Evolutionary conservation across 2,113 vertebrate species (phyloP).

Genomic region (Setophaga coronata): DNA sequence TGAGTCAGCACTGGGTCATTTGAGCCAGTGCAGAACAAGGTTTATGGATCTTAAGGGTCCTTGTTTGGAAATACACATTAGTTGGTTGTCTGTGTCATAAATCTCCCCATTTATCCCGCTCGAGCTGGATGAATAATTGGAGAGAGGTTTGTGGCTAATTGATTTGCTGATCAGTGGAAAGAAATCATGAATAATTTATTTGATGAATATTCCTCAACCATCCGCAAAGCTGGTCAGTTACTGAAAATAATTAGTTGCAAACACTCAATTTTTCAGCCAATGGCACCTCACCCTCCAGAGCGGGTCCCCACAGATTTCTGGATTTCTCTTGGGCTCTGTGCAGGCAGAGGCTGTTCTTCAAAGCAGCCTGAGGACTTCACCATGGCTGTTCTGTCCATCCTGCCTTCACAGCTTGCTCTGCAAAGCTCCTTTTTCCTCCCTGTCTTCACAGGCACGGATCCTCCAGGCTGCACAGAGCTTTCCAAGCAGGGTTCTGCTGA

Average conservation of each 20-base stretch:
- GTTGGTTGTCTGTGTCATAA: neutral
- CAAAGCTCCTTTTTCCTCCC: neutral
- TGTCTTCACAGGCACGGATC: rapidly evolving
- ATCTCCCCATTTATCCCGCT: conserved; percentile 4
- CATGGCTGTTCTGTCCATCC: neutral
- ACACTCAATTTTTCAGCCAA: neutral
- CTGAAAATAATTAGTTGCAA: conserved; percentile 40
- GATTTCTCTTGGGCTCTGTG: neutral
- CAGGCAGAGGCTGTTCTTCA: neutral
- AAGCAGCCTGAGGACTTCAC: neutral
- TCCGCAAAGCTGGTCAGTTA: conserved; percentile 32
- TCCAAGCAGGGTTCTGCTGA: neutral
- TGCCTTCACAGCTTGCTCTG: rapidly evolving
- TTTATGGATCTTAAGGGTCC: neutral
- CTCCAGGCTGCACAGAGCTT: neutral
- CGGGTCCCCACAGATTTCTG: neutral
- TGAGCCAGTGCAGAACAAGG: neutral
- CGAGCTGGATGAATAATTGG: conserved; percentile 18
- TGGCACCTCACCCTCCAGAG: neutral
- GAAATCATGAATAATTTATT: conserved; percentile 58
- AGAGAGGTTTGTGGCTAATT: conserved; percentile 58
- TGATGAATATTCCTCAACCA: conserved; percentile 2
- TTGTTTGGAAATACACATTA: neutral
- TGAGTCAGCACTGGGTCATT: neutral
- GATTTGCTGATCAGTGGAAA: conserved; percentile 57